These are phyloP conservation scores for Nematolebias whitei DNA, from an alignment of 2,113 vertebrate genomes.

Conservation along the genomic window DNA sequence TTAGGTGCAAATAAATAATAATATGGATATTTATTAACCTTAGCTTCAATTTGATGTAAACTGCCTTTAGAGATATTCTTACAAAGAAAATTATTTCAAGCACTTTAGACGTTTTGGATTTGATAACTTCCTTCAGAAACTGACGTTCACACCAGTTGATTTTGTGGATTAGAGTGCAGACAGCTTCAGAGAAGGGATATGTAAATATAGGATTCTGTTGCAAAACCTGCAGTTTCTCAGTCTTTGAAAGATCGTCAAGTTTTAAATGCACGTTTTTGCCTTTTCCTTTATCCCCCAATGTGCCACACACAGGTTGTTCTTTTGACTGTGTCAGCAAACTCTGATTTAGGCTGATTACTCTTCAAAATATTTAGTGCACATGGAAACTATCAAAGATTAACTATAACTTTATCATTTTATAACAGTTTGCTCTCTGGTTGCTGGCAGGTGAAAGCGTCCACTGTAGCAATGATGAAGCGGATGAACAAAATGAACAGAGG, in stretches of 20 bases:
- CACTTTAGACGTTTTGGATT: neutral
- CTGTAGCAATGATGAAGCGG: conserved; percentile 20
- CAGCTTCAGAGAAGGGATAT: neutral
- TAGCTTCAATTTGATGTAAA: neutral
- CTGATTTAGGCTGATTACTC: neutral
- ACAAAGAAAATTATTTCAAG: neutral
- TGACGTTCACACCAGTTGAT: conserved; percentile 1
- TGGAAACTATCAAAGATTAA: neutral
- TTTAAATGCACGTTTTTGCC: neutral
- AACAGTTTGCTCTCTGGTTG: neutral
- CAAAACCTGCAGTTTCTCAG: neutral
- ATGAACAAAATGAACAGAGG: conserved; percentile 39
- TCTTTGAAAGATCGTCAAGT: neutral
- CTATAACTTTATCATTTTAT: too few species aligned
- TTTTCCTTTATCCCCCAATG: neutral
- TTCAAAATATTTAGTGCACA: neutral
- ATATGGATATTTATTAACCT: too few species aligned
- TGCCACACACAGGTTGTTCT: neutral
- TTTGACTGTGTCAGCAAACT: neutral
- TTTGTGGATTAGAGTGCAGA: conserved; percentile 13
- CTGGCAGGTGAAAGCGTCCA: conserved; percentile 31
- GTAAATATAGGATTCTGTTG: conserved; percentile 21
- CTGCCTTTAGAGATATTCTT: neutral
- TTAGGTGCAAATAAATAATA: too few species aligned
- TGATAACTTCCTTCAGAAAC: conserved; percentile 2